These are phyloP conservation scores for Venturia canescens DNA, from an alignment of 1,140 invertebrate genomes.

Conservation along the genomic window DNA sequence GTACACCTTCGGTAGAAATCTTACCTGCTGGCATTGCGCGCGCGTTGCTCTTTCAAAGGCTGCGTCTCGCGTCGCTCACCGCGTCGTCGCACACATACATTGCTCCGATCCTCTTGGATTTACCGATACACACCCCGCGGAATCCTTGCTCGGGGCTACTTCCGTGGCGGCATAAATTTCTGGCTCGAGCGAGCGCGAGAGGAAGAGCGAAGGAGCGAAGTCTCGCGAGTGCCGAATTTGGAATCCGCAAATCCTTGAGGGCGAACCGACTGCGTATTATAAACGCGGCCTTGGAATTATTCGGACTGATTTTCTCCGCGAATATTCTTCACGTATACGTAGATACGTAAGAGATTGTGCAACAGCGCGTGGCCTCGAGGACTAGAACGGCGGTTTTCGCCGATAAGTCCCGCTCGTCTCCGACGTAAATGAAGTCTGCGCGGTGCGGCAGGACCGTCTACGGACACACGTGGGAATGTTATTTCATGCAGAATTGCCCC, in stretches of 20 bases:
- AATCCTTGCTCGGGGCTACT: slow-evolving; percentile 45
- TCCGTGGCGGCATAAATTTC: slow-evolving; percentile 43
- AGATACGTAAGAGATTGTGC: background rate
- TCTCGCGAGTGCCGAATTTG: slow-evolving; percentile 36
- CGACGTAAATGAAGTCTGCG: too few relatives aligned
- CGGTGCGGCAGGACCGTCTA: too few relatives aligned
- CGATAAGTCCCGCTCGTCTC: background rate
- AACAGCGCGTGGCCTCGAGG: background rate
- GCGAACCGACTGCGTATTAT: slow-evolving; percentile 27
- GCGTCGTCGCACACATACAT: slow-evolving; percentile 23
- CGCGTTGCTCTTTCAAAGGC: background rate
- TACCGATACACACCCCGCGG: slow-evolving; percentile 46
- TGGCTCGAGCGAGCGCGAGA: slow-evolving; percentile 27
- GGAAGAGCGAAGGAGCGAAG: background rate
- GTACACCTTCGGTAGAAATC: too few relatives aligned
- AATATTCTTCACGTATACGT: background rate
- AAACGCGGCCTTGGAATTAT: slow-evolving; percentile 43
- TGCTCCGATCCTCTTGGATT: slow-evolving; percentile 50
- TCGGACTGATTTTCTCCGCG: slow-evolving; percentile 18
- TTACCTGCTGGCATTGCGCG: background rate
- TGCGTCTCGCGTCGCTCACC: slow-evolving; percentile 4
- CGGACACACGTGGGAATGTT: too few relatives aligned
- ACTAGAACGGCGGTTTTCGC: background rate
- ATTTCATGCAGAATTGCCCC: too few relatives aligned
- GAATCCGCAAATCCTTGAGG: slow-evolving; percentile 43